Conservation (phyloP, 2,797 vertebrate species). For the Intellagama lesueurii region DNA sequence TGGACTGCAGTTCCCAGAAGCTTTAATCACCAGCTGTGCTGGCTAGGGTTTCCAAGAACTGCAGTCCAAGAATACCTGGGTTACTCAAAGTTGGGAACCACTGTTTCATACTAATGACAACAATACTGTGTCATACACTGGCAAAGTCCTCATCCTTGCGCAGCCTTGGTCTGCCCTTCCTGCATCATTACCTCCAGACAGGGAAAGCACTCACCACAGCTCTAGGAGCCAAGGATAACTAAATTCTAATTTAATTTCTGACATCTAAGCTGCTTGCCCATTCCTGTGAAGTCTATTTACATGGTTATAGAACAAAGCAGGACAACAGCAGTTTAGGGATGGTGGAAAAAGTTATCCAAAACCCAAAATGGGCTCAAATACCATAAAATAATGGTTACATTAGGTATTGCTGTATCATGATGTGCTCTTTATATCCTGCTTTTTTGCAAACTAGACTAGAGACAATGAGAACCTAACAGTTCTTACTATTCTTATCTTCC, state of each 20-base stretch:
- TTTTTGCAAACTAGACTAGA: background rate
- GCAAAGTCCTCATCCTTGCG: background rate
- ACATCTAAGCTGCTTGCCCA: background rate
- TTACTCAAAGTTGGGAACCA: background rate
- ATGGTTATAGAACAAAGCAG: background rate
- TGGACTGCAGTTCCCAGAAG: no score
- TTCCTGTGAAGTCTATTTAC: background rate
- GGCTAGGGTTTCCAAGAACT: no score
- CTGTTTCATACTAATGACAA: background rate
- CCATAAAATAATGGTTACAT: background rate
- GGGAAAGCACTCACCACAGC: background rate
- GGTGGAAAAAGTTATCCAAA: background rate
- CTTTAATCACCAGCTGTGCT: no score
- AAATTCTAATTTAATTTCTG: conserved; percentile 6
- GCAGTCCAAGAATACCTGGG: no score
- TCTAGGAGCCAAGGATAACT: conserved; percentile 8
- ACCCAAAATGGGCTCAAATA: background rate
- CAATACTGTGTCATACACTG: no score
- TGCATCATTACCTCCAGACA: conserved; percentile 8
- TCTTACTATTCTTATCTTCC: background rate
- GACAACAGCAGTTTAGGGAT: background rate
- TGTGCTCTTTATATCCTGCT: background rate
- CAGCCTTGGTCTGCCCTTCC: background rate
- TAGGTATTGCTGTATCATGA: background rate
- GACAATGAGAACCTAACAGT: background rate